Evolutionary conservation across 2,888 invertebrate species (phyloP).

Genomic region (Eupeodes luniger): DNA sequence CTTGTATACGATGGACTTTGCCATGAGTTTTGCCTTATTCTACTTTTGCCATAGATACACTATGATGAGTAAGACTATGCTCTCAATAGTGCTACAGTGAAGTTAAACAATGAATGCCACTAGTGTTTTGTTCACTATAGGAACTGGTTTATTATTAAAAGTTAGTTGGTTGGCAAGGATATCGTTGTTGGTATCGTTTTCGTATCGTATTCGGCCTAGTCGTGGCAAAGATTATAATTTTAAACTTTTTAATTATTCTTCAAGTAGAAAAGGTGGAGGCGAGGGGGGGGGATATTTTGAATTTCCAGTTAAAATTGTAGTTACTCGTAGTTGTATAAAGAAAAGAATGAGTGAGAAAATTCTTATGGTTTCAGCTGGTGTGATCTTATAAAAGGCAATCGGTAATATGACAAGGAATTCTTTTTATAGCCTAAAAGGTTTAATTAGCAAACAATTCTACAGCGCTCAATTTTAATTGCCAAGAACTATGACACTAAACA

Average conservation of each 20-base stretch:
- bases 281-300: no score
- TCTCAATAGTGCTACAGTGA: not conserved
- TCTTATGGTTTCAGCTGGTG: no score
- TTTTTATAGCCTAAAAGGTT: no score
- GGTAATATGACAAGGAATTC: no score
- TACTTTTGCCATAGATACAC: not conserved
- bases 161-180: constrained; percentile 13
- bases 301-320: no score
- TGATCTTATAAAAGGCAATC: no score
- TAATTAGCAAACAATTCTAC: no score
- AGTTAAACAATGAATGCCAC: constrained; percentile 1
- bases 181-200: not conserved
- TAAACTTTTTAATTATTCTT: constrained; percentile 17
- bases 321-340: no score
- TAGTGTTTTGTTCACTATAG: not conserved
- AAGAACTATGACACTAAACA: no score
- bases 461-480: no score
- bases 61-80: no score
- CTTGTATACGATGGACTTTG: not conserved
- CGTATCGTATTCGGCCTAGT: not conserved
- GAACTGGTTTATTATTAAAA: constrained; percentile 8
- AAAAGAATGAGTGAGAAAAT: no score
- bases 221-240: not conserved
- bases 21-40: not conserved
- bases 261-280: not conserved